Percentiles rank a stretch among this genome's conserved stretches.
phyloP scores from a whole-genome alignment of 2,888 invertebrate genomes.

The Sialis lutaria region DNA sequence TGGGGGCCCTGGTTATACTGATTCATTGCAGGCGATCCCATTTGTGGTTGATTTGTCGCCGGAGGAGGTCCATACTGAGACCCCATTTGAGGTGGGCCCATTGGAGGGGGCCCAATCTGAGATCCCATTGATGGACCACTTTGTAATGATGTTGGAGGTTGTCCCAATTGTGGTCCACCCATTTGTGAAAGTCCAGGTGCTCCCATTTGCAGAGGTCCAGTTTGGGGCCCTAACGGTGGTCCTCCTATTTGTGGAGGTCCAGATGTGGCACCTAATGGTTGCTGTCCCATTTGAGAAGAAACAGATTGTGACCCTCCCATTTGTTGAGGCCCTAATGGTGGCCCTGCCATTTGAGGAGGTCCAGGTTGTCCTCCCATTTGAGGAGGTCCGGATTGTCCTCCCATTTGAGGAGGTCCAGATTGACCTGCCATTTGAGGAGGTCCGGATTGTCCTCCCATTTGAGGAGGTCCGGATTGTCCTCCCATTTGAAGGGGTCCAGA shows the following conservation, averaged over 20 bases:
- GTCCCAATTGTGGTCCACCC: not conserved
- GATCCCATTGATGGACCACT: conserved; percentile 6
- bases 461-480: not conserved
- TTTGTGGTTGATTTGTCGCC: conserved; percentile 1
- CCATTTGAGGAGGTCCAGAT: conserved; percentile 5
- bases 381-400: conserved; percentile 6
- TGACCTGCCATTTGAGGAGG: conserved; percentile 6
- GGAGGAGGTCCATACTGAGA: not conserved
- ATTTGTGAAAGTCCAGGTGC: not conserved
- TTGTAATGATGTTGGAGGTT: conserved; percentile 6
- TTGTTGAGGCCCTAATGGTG: conserved; percentile 6
- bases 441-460: not conserved
- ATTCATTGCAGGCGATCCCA: not conserved
- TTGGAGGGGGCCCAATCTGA: conserved; percentile 6
- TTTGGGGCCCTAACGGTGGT: conserved; percentile 1
- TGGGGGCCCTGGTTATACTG: conserved; percentile 8
- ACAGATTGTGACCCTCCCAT: conserved; percentile 3
- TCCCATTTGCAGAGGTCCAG: conserved; percentile 2
- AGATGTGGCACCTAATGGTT: conserved; percentile 3
- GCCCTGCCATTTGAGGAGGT: conserved; percentile 3
- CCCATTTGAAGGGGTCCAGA: conserved; percentile 6
- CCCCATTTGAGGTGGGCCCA: conserved; percentile 1
- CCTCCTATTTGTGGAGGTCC: conserved; percentile 3
- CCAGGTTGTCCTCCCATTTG: conserved; percentile 7
- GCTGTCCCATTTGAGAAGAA: conserved; percentile 1